Conservation (phyloP, 2,797 vertebrate species). For the Xenops minutus region DNA sequence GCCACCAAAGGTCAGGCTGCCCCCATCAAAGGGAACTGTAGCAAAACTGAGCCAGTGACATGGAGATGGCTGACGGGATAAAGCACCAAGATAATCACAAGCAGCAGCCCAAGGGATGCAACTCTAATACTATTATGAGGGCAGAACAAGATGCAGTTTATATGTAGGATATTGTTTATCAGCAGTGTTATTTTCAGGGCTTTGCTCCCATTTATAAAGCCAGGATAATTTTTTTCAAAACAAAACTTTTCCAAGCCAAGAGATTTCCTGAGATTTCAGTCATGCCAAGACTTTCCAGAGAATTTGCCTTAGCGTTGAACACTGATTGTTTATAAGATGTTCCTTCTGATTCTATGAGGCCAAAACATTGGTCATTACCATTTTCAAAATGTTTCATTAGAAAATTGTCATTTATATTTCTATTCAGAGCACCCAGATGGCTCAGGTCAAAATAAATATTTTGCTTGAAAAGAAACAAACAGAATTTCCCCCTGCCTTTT, state of each 20-base stretch:
- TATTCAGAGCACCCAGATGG: neutral
- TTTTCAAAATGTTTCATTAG: neutral
- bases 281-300: neutral
- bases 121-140: neutral
- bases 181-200: neutral
- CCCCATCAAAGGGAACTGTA: neutral
- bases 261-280: neutral
- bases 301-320: neutral
- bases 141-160: neutral
- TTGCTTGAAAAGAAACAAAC: neutral
- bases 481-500: neutral
- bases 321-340: neutral
- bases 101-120: neutral
- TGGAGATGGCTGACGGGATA: neutral
- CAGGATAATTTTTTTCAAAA: neutral
- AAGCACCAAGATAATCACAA: neutral
- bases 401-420: neutral
- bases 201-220: neutral
- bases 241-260: neutral
- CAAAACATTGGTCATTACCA: neutral
- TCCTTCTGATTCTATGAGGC: neutral
- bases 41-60: neutral
- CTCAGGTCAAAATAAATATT: neutral
- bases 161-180: neutral
- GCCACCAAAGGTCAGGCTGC: neutral